A percentile compares a stretch with the other conserved stretches of the same genome.
These are phyloP conservation scores for Myathropa florea DNA, from an alignment of 2,888 invertebrate genomes.

Conservation along the genomic window DNA sequence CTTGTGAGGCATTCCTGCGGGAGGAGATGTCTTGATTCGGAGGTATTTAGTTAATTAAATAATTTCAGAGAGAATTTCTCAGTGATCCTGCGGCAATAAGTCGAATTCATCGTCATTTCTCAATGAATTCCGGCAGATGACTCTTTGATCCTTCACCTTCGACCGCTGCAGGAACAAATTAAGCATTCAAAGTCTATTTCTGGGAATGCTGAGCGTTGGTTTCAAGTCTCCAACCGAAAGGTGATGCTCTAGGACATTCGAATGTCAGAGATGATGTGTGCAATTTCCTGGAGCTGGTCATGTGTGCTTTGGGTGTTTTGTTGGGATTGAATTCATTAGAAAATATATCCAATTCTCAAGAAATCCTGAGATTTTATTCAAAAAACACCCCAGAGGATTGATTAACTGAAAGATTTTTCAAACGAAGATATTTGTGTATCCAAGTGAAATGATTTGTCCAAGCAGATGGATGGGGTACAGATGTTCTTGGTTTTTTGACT, in stretches of 20 bases:
- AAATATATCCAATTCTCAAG: too few relatives aligned
- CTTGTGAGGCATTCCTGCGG: not conserved
- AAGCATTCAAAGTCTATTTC: not conserved
- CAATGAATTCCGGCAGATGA: not conserved
- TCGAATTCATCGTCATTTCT: not conserved
- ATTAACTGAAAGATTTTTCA: too few relatives aligned
- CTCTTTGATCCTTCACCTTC: not conserved
- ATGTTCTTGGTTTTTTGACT: too few relatives aligned
- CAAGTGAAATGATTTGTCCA: too few relatives aligned
- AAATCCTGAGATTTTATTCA: too few relatives aligned
- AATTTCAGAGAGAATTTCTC: not conserved
- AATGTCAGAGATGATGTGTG: not conserved
- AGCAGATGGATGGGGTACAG: too few relatives aligned
- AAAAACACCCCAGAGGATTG: too few relatives aligned
- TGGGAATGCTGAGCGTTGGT: not conserved
- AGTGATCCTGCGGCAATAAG: not conserved
- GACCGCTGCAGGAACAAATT: not conserved
- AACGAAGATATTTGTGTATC: too few relatives aligned
- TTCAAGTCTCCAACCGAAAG: not conserved
- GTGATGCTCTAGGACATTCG: not conserved
- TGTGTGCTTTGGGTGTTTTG: not conserved
- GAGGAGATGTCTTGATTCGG: not conserved
- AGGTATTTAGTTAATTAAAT: not conserved
- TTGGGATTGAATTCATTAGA: not conserved
- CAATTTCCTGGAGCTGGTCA: not conserved